Evolutionary conservation across 1,140 invertebrate species (phyloP), one percentile per base, ranked within the genome.

Genomic region (Aphidius ervi): DNA sequence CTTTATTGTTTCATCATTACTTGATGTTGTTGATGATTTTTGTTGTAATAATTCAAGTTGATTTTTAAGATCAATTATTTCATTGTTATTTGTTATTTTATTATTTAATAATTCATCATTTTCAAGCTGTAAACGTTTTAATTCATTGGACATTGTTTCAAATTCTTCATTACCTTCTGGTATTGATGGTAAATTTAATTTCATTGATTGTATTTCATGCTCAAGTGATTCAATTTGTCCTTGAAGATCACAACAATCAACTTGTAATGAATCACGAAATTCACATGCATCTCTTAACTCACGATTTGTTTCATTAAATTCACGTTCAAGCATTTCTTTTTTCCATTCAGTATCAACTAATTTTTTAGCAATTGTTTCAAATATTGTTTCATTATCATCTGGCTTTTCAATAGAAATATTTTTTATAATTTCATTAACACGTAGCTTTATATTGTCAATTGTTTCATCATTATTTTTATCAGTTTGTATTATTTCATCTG

Each of bases 51-150:
- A 59, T n/a, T 70, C 68, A 46, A 70, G 52, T 49, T 71, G 72
- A 42, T 68, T 62, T 46, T 71, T 75, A 3, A 57, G 64, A 16
- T 68, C 70, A 37, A 63, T 65, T 0, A 73, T 42, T 59, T 74
- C 72, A 37, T 72, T 63, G 50, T 74, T 65, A 9, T 71, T 46
- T 43, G 72, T 67, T 5, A 68, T 66, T 39, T 76, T 71, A 56
- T 59, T 70, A 31, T 67, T 64, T 7, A 73, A 46, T 31, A 63
- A 55, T 5, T 47, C 65, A 56, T 82, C 76, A 47, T 85, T 81
- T 65, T 87, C 84, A 20, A 75, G 67, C 68, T 81, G 81, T 2
- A 87, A 68, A 4, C 67, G 67, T 20, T 67, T 72, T 16, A 76
- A 58, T 40, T 79, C 69, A 16, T 72, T 72, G 1, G 70, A 65